Conservation (phyloP, 2,888 invertebrate genomes). For the Podabrus alpinus region DNA sequence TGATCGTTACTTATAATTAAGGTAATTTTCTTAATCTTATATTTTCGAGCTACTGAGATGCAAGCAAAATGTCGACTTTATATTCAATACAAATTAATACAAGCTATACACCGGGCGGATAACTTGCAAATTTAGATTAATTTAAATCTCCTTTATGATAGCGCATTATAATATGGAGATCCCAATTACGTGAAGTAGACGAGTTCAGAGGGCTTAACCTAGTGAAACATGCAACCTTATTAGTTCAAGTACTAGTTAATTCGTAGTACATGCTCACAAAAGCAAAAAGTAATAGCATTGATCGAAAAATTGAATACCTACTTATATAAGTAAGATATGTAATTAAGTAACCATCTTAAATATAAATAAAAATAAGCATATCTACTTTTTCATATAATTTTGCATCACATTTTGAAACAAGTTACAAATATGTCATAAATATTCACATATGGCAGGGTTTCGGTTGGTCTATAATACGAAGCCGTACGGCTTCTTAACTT, state of each 20-base stretch:
- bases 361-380: not conserved
- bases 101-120: conserved; percentile 30
- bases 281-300: not conserved
- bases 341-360: not conserved
- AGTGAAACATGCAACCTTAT: conserved; percentile 29
- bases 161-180: conserved; percentile 35
- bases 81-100: conserved; percentile 32
- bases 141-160: conserved; percentile 37
- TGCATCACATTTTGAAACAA: not conserved
- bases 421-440: not conserved
- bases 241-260: conserved; percentile 30
- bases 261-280: conserved; percentile 3
- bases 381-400: not conserved
- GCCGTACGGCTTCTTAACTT: no score
- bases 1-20: conserved; percentile 26
- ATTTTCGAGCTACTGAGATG: conserved; percentile 9
- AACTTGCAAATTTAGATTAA: conserved; percentile 39
- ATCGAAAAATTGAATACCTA: not conserved
- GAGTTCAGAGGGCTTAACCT: conserved; percentile 31
- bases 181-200: conserved; percentile 33
- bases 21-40: conserved; percentile 26
- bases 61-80: conserved; percentile 28
- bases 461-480: no score
- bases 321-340: not conserved
- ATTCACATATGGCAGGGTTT: no score